Conservation (phyloP, 2,113 vertebrate genomes). For the Hystrix brachyura region DNA sequence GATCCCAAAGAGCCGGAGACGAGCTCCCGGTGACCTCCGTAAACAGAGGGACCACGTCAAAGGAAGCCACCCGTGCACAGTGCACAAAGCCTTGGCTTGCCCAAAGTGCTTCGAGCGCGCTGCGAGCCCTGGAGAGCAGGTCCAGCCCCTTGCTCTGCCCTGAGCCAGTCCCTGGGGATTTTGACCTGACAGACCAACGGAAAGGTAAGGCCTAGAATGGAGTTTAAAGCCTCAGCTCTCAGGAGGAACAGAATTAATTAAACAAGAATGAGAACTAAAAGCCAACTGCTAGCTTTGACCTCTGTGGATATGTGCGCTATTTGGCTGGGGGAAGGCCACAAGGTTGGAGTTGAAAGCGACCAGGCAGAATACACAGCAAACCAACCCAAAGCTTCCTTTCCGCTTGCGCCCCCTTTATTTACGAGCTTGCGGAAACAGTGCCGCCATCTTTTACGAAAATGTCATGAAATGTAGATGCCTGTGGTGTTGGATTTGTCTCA, state of each 20-base stretch:
- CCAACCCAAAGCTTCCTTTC: neutral
- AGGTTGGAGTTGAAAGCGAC: neutral
- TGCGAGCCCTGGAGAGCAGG: neutral
- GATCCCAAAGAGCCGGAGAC: neutral
- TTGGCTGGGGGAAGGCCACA: conserved; percentile 10
- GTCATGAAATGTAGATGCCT: neutral
- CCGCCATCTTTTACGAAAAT: neutral
- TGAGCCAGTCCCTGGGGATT: neutral
- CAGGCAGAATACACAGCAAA: neutral
- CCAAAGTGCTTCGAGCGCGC: neutral
- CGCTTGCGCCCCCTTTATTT: neutral
- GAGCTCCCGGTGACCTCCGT: neutral
- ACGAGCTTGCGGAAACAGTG: neutral
- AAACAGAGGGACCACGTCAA: neutral
- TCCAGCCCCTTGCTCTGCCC: neutral
- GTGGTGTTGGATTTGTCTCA: neutral
- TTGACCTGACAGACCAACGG: neutral
- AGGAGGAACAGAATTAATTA: neutral
- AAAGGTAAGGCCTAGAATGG: neutral
- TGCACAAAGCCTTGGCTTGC: conserved; percentile 44
- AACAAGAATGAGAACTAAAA: neutral
- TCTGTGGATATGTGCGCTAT: neutral
- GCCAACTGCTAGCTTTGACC: neutral
- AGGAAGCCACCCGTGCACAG: neutral
- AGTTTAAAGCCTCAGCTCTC: neutral